Conservation (phyloP, 1,140 invertebrate genomes). For the Lordiphosa mommai region DNA sequence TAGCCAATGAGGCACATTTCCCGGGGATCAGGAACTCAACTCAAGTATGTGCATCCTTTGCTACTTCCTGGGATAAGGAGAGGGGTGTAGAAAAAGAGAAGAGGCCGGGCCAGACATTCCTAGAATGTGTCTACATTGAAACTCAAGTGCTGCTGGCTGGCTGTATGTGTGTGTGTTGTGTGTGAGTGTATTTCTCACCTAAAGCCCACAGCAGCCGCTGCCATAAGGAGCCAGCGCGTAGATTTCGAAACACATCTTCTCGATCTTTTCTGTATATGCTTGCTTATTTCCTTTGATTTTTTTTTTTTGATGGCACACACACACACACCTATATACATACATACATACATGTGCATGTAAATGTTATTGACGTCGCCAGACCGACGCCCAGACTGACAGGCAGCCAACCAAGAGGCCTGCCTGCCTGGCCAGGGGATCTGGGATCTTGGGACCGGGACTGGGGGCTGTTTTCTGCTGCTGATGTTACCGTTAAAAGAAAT, state of each 20-base stretch:
- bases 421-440: constrained; percentile 1
- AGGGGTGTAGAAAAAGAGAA: too few relatives aligned
- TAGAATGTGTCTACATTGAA: too few relatives aligned
- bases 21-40: too few relatives aligned
- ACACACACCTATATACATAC: not conserved
- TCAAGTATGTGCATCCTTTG: too few relatives aligned
- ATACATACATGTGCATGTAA: constrained; percentile 25
- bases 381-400: constrained; percentile 30
- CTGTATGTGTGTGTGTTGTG: too few relatives aligned
- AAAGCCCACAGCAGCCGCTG: constrained; percentile 4
- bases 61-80: too few relatives aligned
- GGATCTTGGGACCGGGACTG: constrained; percentile 5
- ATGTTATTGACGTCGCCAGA: constrained; percentile 72
- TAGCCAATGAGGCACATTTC: too few relatives aligned
- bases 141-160: too few relatives aligned
- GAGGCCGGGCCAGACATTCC: too few relatives aligned
- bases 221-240: constrained; percentile 29
- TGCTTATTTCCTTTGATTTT: constrained; percentile 50
- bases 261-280: constrained; percentile 7
- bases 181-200: too few relatives aligned
- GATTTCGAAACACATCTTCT: constrained; percentile 44
- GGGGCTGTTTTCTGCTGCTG: constrained; percentile 34
- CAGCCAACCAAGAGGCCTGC: constrained; percentile 9
- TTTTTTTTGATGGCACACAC: constrained; percentile 7
- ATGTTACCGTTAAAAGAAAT: constrained; percentile 77